Evolutionary conservation across 1,140 invertebrate species (phyloP), one percentile per base, ranked within the genome.

Genomic region (Halictus rubicundus): DNA sequence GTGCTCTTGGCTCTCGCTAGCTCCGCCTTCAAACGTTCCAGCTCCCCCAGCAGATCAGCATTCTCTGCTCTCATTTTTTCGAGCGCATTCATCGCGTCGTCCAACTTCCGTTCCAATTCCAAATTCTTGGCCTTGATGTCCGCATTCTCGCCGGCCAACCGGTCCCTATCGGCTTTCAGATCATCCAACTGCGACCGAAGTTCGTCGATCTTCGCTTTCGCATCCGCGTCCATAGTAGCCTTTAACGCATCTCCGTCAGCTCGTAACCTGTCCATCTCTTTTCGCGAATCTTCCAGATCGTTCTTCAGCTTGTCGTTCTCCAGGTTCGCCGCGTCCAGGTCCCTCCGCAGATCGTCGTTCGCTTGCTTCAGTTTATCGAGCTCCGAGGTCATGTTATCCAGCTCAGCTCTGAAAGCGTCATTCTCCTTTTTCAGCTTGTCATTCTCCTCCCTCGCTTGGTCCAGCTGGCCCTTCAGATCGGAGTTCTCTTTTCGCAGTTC

Each of bases 21-120:
- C 23, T 86, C 80, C 3, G 27, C 9, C 0, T 14, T 54, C 54
- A 79, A 54, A 23, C 60, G 27, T 27, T 77, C 39, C 21, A 84
- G 14, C 12, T 85, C 69, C 2, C 25, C 65, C 4, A 68, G 59
- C 23, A 86, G 64, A 37, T 71, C 32, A 14, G 64, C 69, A 12
- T 73, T 75, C n/a, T 81, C 42, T 0, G n/a, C 8, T 52, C 81
- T 77, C 27, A 70, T 39, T 32, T 77, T 69, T 14, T 68, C 70
- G 2, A 74, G 0, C 16, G 54, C 9, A 0, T 9, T 37, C 52
- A 0, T 37, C 0, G 10, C 21, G 10, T 79, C 52, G 0, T 49
- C 16, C 19, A 80, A 23, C 14, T 78, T 23, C 2, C 3, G 9
- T 21, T 71, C 37, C 37, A 78, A 46, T n/a, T 78, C 57, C 32